Evolutionary conservation across 2,888 invertebrate genomes (phyloP).

Genomic region (Tenthredo scrophulariae): DNA sequence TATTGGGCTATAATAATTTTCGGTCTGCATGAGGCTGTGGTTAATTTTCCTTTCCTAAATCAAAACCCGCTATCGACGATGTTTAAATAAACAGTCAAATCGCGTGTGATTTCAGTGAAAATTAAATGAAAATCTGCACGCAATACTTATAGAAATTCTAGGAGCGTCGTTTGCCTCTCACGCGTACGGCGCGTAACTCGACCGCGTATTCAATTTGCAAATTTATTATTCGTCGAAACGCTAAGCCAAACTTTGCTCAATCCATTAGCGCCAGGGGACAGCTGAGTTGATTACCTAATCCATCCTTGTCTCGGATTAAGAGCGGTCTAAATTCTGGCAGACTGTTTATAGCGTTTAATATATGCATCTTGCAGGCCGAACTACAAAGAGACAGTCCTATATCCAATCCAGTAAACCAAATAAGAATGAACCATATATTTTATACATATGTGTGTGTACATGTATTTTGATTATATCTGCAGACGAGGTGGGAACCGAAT

Average conservation of each 20-base stretch:
- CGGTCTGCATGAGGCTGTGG: no score
- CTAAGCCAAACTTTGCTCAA: constrained; percentile 44
- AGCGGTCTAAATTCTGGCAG: constrained; percentile 11
- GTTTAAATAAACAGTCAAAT: background rate
- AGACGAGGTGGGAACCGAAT: background rate
- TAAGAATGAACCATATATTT: background rate
- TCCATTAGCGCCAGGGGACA: constrained; percentile 50
- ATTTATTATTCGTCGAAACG: constrained; percentile 49
- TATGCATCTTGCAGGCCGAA: background rate
- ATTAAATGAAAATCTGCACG: background rate
- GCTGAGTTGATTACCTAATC: constrained; percentile 52
- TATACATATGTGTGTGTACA: background rate
- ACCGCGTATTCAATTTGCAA: constrained; percentile 38
- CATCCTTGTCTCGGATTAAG: constrained; percentile 50
- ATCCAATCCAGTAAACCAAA: background rate
- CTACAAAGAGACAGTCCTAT: background rate
- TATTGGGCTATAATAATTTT: no score
- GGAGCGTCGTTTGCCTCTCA: background rate
- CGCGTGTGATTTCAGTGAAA: background rate
- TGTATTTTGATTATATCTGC: background rate
- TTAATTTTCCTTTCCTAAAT: no score
- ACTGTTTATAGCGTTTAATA: background rate
- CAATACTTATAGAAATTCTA: background rate
- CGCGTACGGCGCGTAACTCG: background rate
- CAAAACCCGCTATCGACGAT: background rate